phyloP scores from a whole-genome alignment of 2,888 invertebrate species.

The Oxytorus armatus region DNA sequence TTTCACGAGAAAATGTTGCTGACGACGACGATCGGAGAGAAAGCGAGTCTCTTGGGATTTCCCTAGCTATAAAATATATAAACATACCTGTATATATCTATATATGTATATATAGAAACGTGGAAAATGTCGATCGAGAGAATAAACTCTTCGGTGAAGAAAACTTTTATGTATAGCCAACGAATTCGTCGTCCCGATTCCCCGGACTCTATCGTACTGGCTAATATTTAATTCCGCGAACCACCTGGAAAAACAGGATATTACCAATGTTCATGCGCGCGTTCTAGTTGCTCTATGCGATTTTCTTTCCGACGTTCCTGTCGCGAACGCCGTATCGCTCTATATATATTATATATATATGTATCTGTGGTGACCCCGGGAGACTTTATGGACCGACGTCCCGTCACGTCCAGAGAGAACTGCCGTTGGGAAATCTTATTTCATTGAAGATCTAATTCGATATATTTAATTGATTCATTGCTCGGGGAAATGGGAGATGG shows the following conservation, averaged over 20 bases:
- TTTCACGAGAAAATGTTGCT: too few relatives aligned
- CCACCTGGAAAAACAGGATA: constrained; percentile 74
- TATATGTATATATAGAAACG: background rate
- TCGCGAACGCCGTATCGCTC: background rate
- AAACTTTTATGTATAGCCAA: constrained; percentile 6
- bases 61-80: background rate
- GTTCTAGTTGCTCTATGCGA: constrained; percentile 9
- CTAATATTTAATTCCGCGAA: constrained; percentile 80
- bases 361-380: background rate
- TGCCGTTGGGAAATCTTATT: constrained; percentile 81
- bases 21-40: background rate
- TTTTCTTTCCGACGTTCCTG: constrained; percentile 29
- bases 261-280: constrained; percentile 46
- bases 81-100: background rate
- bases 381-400: constrained; percentile 34
- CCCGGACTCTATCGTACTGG: constrained; percentile 66
- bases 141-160: constrained; percentile 16
- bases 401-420: constrained; percentile 38
- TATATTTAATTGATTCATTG: constrained; percentile 78
- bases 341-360: background rate
- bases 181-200: constrained; percentile 17
- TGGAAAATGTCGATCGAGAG: background rate
- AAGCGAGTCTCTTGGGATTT: constrained; percentile 1
- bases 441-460: constrained; percentile 78
- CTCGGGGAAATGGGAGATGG: constrained; percentile 65